Conservation (phyloP, 2,888 invertebrate species). For the Phymatocera aterrima region DNA sequence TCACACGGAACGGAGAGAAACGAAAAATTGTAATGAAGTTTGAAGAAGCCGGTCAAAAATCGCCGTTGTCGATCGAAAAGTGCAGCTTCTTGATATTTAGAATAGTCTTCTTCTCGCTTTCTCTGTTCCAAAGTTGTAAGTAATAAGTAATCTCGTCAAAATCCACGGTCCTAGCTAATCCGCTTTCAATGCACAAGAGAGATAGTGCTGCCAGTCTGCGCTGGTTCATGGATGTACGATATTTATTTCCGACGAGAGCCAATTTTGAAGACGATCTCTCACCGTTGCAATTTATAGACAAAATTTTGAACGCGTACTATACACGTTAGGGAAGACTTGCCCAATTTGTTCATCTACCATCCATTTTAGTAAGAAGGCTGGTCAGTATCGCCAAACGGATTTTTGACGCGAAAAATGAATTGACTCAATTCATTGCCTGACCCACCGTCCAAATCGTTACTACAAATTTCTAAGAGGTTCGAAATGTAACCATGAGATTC, state of each 20-base stretch:
- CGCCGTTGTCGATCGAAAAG: too few species aligned
- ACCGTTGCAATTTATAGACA: not conserved
- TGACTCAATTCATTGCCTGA: not conserved
- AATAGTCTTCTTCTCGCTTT: not conserved
- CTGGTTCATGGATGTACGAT: not conserved
- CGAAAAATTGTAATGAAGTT: too few species aligned
- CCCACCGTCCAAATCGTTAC: not conserved
- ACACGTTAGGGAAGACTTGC: conserved; percentile 7
- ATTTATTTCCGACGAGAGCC: not conserved
- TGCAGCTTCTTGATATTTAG: too few species aligned
- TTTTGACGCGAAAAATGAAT: not conserved
- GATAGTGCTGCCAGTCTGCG: not conserved
- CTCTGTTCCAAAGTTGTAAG: not conserved
- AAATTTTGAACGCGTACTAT: not conserved
- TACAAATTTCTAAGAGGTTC: not conserved
- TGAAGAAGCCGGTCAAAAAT: too few species aligned
- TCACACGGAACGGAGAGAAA: too few species aligned
- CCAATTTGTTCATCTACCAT: not conserved
- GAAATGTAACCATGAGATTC: not conserved
- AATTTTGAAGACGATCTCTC: not conserved
- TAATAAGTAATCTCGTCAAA: not conserved
- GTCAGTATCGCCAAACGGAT: not conserved
- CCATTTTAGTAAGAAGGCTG: not conserved
- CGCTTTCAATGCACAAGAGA: not conserved
- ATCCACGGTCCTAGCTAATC: not conserved